phyloP scores from a whole-genome alignment of 2,888 invertebrate genomes.

The Spodoptera littoralis region DNA sequence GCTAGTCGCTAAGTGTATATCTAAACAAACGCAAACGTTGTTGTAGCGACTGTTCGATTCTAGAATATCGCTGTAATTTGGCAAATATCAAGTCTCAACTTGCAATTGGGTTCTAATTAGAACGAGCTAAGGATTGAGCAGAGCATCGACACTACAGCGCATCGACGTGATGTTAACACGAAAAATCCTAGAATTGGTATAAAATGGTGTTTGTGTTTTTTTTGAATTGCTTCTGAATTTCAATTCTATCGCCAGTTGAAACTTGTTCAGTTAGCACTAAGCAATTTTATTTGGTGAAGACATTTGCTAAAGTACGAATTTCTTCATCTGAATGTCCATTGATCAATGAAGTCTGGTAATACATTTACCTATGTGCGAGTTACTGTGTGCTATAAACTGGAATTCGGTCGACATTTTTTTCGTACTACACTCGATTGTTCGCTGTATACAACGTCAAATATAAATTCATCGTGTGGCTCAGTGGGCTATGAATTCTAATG shows the following conservation, averaged over 20 bases:
- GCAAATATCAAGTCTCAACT: constrained; percentile 33
- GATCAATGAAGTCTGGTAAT: constrained; percentile 14
- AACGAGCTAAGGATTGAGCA: constrained; percentile 18
- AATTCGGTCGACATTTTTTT: constrained; percentile 23
- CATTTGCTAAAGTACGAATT: constrained; percentile 12
- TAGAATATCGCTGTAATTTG: constrained; percentile 28
- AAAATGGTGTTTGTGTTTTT: constrained; percentile 17
- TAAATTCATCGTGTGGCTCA: constrained; percentile 27
- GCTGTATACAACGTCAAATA: constrained; percentile 21
- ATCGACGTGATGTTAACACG: neutral
- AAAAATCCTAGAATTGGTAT: constrained; percentile 12
- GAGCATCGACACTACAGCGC: constrained; percentile 2
- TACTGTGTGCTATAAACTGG: constrained; percentile 16
- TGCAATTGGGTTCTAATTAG: constrained; percentile 29
- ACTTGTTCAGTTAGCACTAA: constrained; percentile 24
- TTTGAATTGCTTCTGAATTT: constrained; percentile 31
- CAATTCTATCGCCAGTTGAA: constrained; percentile 31
- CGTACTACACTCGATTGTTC: constrained; percentile 21
- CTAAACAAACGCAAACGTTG: constrained; percentile 16
- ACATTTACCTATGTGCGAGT: constrained; percentile 14
- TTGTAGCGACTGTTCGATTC: constrained; percentile 26
- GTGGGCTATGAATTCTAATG: constrained; percentile 26
- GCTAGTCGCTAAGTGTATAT: constrained; percentile 34
- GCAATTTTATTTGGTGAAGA: constrained; percentile 19
- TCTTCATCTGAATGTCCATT: constrained; percentile 10